phyloP scores from a whole-genome alignment of 35 echinoderm and acorn worm species.

The Hemicentrotus pulcherrimus region DNA sequence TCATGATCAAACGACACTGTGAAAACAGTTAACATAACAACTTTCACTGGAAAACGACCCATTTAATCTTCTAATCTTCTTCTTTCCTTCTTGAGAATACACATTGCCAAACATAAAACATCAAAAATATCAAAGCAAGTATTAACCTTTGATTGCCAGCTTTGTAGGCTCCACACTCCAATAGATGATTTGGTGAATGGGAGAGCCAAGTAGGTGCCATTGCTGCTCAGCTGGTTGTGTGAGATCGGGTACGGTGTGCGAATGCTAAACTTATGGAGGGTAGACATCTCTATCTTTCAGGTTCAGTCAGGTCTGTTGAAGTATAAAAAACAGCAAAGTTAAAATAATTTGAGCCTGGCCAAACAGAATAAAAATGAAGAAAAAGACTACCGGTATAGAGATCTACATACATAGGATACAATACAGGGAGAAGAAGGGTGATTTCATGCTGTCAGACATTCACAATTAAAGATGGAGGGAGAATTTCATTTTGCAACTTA shows the following conservation, averaged over 20 bases:
- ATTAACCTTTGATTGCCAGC: slow-evolving; percentile 75
- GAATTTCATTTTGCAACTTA: too few species aligned
- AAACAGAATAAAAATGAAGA: too few species aligned
- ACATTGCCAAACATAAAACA: not conserved
- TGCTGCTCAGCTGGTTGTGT: slow-evolving; percentile 74
- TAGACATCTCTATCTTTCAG: slow-evolving; percentile 34
- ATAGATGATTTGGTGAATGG: slow-evolving; percentile 73
- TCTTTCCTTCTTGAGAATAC: not conserved
- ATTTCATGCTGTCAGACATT: too few species aligned
- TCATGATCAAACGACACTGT: not conserved
- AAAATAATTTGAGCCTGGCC: too few species aligned
- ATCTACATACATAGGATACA: too few species aligned
- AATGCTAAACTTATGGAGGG: slow-evolving; percentile 58
- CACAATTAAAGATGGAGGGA: too few species aligned
- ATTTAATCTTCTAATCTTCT: not conserved
- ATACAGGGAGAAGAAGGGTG: too few species aligned
- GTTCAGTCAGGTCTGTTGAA: not conserved
- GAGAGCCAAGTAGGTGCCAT: slow-evolving; percentile 76
- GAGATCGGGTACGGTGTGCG: slow-evolving; percentile 65
- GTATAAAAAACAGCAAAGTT: too few species aligned
- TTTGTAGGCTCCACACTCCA: slow-evolving; percentile 88
- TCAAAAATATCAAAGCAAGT: not conserved
- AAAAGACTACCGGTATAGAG: too few species aligned
- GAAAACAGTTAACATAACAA: not conserved
- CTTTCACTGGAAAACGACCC: not conserved